A percentile compares a stretch with the other conserved stretches of the same genome.
Evolutionary conservation across 2,113 vertebrate species (phyloP).

Genomic region (Oryzias curvinotus): DNA sequence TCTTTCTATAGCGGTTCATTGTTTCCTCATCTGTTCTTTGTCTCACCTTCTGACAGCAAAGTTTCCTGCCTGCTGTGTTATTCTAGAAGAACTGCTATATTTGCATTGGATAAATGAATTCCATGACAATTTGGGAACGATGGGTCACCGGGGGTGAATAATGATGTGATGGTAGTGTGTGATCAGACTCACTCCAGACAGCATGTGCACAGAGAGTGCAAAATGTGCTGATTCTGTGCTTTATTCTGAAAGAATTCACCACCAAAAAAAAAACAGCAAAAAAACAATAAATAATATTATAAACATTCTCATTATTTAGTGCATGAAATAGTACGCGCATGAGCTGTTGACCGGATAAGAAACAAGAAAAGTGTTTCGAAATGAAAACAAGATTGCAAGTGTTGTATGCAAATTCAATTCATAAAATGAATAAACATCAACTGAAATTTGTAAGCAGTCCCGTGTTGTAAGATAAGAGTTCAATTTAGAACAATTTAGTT

Average conservation of each 20-base stretch:
- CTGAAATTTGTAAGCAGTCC: too few relatives aligned
- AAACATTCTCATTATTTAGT: too few relatives aligned
- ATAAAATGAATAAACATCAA: too few relatives aligned
- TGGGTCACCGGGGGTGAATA: slow-evolving; percentile 39
- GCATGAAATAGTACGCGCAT: too few relatives aligned
- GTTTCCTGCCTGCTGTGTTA: slow-evolving; percentile 51
- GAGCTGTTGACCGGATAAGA: too few relatives aligned
- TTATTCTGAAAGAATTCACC: not conserved
- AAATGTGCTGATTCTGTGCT: not conserved
- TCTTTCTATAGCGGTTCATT: slow-evolving; percentile 33
- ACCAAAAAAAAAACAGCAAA: too few relatives aligned
- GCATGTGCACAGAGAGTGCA: not conserved
- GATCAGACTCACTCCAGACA: not conserved
- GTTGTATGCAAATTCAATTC: too few relatives aligned
- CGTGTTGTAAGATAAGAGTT: too few relatives aligned
- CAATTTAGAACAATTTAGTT: too few relatives aligned
- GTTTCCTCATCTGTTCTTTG: slow-evolving; percentile 55
- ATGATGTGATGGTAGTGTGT: slow-evolving; percentile 2
- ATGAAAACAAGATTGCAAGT: too few relatives aligned
- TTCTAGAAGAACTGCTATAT: slow-evolving; percentile 68
- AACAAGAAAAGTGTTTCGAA: too few relatives aligned
- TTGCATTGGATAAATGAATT: slow-evolving; percentile 55
- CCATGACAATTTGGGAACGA: slow-evolving; percentile 29
- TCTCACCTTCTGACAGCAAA: slow-evolving; percentile 42
- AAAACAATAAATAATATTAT: too few relatives aligned